phyloP scores from a whole-genome alignment of 2,797 vertebrate species.

The Chloroceryle amazona region DNA sequence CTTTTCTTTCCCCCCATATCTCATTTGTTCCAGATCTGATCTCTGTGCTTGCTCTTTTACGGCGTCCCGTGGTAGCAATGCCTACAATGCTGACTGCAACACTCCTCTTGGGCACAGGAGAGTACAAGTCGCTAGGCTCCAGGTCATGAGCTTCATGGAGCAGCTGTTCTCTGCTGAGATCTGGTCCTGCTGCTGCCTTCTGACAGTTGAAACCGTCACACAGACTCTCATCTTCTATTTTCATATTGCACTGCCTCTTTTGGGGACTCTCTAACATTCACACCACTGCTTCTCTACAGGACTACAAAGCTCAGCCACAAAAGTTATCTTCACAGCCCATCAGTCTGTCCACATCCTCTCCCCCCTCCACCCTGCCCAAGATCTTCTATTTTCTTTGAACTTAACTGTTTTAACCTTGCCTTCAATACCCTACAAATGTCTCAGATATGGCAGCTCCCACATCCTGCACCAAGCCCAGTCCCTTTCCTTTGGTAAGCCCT shows the following conservation, averaged over 20 bases:
- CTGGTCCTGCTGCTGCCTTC: background rate
- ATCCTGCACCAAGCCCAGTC: background rate
- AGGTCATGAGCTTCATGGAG: background rate
- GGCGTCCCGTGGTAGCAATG: background rate
- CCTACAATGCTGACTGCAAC: background rate
- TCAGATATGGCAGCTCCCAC: background rate
- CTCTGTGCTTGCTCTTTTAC: background rate
- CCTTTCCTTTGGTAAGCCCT: background rate
- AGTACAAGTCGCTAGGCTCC: background rate
- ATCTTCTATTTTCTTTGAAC: slow-evolving; percentile 36
- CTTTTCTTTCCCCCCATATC: background rate
- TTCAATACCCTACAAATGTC: background rate
- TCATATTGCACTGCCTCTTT: slow-evolving; percentile 46
- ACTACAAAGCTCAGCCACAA: slow-evolving; percentile 59
- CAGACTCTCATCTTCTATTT: slow-evolving; percentile 57
- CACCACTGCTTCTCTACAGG: slow-evolving; percentile 32
- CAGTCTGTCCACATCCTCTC: slow-evolving; percentile 64
- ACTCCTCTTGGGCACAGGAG: background rate
- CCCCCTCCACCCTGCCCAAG: background rate
- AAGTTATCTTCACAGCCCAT: slow-evolving; percentile 60
- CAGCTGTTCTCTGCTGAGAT: background rate
- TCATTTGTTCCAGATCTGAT: background rate
- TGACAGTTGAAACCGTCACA: slow-evolving; percentile 52
- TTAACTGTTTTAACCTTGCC: slow-evolving; percentile 29
- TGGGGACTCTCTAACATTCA: slow-evolving; percentile 47